Percentiles rank a stretch among this genome's conserved stretches.
These are phyloP conservation scores for Phaedon cochleariae DNA, from an alignment of 2,888 invertebrate genomes.

Conservation along the genomic window DNA sequence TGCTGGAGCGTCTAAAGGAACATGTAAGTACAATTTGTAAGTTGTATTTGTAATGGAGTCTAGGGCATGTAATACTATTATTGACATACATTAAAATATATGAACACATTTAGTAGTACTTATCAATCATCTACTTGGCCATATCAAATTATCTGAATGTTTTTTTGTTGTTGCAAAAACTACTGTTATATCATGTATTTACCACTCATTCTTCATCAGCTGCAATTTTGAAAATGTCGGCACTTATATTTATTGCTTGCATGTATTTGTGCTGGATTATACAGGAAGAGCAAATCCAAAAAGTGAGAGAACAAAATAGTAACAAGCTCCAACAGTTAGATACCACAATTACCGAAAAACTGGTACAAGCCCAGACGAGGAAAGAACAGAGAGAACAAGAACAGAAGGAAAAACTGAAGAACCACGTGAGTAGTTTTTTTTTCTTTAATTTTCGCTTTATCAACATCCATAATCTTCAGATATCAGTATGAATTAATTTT, in stretches of 20 bases:
- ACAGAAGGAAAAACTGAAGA: conserved; percentile 79
- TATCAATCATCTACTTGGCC: too few species aligned
- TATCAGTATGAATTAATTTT: not conserved
- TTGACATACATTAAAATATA: too few species aligned
- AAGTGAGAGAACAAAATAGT: conserved; percentile 73
- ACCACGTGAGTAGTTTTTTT: conserved; percentile 70
- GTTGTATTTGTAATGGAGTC: too few species aligned
- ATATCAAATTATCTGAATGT: too few species aligned
- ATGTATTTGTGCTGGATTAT: conserved; percentile 53
- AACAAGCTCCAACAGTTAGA: conserved; percentile 75
- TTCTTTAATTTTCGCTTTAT: not conserved
- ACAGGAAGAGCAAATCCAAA: conserved; percentile 79
- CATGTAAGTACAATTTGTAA: conserved; percentile 84
- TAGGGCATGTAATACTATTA: not conserved
- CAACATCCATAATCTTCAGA: not conserved
- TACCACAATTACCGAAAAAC: conserved; percentile 73
- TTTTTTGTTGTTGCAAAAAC: not conserved
- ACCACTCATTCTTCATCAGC: not conserved
- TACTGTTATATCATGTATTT: too few species aligned
- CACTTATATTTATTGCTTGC: conserved; percentile 47
- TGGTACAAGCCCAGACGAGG: conserved; percentile 75
- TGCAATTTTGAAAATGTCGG: conserved; percentile 15
- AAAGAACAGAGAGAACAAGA: conserved; percentile 78
- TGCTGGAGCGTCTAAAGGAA: conserved; percentile 89
- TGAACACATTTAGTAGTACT: too few species aligned